Evolutionary conservation across 2,113 vertebrate genomes (phyloP).

Genomic region (Gnathonemus echidnorhynchus): DNA sequence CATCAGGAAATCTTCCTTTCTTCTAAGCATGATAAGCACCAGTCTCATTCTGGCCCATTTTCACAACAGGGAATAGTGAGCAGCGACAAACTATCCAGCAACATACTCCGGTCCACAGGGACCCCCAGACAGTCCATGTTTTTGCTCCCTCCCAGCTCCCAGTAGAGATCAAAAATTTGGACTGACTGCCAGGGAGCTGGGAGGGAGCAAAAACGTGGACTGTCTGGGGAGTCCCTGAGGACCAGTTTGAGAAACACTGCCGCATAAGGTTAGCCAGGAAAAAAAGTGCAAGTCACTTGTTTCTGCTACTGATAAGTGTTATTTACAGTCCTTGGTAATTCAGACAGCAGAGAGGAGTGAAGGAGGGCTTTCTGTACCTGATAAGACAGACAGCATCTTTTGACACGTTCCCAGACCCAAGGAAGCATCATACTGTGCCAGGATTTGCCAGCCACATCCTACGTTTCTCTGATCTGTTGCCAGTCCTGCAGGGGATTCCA

Average conservation of each 20-base stretch:
- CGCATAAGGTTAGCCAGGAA: background rate
- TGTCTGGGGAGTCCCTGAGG: background rate
- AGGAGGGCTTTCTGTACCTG: constrained; percentile 25
- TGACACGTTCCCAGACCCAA: constrained; percentile 34
- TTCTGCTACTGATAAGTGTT: background rate
- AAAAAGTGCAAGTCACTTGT: background rate
- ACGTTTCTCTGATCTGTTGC: background rate
- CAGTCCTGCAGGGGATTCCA: background rate
- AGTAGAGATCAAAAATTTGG: background rate
- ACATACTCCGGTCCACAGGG: background rate
- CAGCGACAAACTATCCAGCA: background rate
- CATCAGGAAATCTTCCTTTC: background rate
- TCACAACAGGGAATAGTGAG: background rate
- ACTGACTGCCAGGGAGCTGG: background rate
- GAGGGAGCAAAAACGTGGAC: background rate
- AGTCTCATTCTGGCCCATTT: background rate
- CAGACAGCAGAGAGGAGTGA: constrained; percentile 17
- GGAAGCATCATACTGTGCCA: constrained; percentile 15
- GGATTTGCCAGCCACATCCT: background rate
- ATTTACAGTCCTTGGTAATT: constrained; percentile 25
- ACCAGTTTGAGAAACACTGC: background rate
- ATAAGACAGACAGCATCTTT: constrained; percentile 38
- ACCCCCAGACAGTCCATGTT: background rate
- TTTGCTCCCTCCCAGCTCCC: background rate
- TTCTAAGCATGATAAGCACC: background rate